These are phyloP conservation scores for Streblospio benedicti DNA, from an alignment of 1,140 invertebrate species.

Conservation along the genomic window DNA sequence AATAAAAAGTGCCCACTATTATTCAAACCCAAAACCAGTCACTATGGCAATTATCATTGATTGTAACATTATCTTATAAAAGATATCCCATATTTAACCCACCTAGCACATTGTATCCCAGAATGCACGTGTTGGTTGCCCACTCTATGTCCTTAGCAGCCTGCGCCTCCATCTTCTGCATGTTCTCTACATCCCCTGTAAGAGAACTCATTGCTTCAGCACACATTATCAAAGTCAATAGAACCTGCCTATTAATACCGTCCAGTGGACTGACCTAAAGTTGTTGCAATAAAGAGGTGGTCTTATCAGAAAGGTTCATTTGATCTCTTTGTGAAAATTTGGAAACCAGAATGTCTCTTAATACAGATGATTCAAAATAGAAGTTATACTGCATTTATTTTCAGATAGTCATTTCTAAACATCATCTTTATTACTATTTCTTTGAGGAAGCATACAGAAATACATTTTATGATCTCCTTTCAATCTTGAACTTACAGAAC, in stretches of 20 bases:
- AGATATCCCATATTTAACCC: conserved; percentile 31
- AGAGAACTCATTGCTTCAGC: conserved; percentile 1
- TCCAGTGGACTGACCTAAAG: neutral
- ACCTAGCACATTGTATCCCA: conserved; percentile 67
- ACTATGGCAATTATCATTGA: neutral
- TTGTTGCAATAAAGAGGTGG: neutral
- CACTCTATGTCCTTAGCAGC: conserved; percentile 68
- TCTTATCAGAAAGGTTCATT: no score
- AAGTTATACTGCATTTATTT: no score
- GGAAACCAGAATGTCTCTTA: neutral
- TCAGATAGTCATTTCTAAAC: no score
- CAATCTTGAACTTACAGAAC: conserved; percentile 53
- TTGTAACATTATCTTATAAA: neutral
- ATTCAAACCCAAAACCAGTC: no score
- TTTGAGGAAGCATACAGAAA: no score
- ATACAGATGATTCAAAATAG: neutral
- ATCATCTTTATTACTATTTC: no score
- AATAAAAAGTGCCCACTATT: no score
- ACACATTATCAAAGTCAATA: neutral
- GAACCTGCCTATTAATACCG: neutral
- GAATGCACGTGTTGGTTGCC: conserved; percentile 67
- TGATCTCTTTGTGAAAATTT: neutral
- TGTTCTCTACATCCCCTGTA: conserved; percentile 29
- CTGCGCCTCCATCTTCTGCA: conserved; percentile 62
- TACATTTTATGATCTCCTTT: conserved; percentile 1